A percentile compares a stretch with the other conserved stretches of the same genome.
These are phyloP conservation scores for Oxygymnocypris stewartii DNA, from an alignment of 2,113 vertebrate species.

Conservation along the genomic window DNA sequence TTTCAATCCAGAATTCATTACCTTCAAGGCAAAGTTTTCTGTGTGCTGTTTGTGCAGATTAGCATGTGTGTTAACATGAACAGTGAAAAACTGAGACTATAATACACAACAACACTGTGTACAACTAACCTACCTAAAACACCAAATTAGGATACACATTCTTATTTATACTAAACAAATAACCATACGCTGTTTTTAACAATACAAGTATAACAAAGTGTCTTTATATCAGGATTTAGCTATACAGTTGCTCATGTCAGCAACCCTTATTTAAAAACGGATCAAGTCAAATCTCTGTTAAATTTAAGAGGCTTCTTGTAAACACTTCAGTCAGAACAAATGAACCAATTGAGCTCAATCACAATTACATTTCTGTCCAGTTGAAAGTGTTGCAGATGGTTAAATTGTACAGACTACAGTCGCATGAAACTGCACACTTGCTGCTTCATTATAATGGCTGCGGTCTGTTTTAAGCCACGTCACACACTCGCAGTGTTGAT, in stretches of 20 bases:
- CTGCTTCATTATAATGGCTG: not conserved
- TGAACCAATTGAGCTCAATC: not conserved
- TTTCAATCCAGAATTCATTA: not conserved
- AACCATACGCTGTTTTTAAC: not conserved
- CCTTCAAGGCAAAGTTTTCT: not conserved
- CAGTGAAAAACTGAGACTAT: no score
- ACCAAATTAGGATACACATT: not conserved
- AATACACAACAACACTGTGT: no score
- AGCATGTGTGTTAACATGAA: not conserved
- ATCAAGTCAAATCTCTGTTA: not conserved
- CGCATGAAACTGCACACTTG: not conserved
- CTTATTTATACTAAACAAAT: not conserved
- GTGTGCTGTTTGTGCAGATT: not conserved
- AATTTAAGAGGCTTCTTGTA: not conserved
- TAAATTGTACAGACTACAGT: not conserved
- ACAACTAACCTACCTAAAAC: not conserved
- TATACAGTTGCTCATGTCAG: not conserved
- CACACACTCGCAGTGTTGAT: not conserved
- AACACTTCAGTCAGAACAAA: not conserved
- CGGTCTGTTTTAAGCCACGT: not conserved
- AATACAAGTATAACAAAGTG: not conserved
- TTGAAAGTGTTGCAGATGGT: not conserved
- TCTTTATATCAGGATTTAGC: not conserved
- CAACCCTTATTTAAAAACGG: not conserved
- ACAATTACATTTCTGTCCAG: not conserved